These are phyloP conservation scores for Phocides pigmalion DNA, from an alignment of 1,140 invertebrate genomes.

Conservation along the genomic window DNA sequence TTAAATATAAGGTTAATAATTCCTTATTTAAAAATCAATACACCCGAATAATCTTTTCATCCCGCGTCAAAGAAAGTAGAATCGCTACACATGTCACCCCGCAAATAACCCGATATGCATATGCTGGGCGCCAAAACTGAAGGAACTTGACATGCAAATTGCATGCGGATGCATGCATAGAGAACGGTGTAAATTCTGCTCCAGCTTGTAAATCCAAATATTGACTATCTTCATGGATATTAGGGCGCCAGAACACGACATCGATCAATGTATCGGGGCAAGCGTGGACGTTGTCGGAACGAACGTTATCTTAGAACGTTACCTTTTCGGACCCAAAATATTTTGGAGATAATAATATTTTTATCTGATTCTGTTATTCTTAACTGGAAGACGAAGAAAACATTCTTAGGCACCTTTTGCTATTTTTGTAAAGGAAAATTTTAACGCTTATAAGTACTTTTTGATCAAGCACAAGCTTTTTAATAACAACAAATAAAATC, in stretches of 20 bases:
- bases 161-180: constrained; percentile 35
- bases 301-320: background rate
- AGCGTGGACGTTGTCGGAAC: constrained; percentile 11
- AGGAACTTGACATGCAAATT: constrained; percentile 36
- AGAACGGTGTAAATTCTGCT: constrained; percentile 32
- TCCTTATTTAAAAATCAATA: background rate
- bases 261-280: constrained; percentile 27
- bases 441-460: too few species aligned
- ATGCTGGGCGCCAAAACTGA: constrained; percentile 30
- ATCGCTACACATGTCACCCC: constrained; percentile 1
- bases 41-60: constrained; percentile 9
- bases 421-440: too few species aligned
- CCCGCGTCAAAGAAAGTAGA: constrained; percentile 20
- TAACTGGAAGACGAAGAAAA: too few species aligned
- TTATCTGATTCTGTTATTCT: too few species aligned
- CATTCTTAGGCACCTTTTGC: too few species aligned
- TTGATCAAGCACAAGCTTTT: too few species aligned
- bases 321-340: too few species aligned
- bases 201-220: constrained; percentile 34
- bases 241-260: constrained; percentile 24
- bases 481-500: too few species aligned
- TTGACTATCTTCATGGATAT: constrained; percentile 35
- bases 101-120: constrained; percentile 34
- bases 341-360: too few species aligned
- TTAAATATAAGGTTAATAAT: too few species aligned